A percentile compares a stretch with the other conserved stretches of the same genome.
Conservation (phyloP, 2,797 vertebrate species). For the Sphenodon punctatus region DNA sequence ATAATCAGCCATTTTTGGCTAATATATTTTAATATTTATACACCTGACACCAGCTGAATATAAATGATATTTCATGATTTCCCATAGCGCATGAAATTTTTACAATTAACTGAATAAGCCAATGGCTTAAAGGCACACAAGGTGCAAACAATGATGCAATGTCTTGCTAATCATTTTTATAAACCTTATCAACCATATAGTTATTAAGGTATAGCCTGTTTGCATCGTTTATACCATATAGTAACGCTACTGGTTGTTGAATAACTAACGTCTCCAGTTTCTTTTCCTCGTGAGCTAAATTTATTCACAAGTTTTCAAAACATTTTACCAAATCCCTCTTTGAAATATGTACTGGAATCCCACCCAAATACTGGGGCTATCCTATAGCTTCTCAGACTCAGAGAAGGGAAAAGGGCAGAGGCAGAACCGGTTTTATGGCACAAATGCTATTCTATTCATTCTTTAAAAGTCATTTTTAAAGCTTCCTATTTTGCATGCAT, state of each 20-base stretch:
- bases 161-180: conserved; percentile 76
- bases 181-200: conserved; percentile 76
- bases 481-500: rapidly evolving
- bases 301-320: conserved; percentile 61
- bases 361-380: conserved; percentile 57
- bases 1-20: conserved; percentile 78
- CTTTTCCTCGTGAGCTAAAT: conserved; percentile 61
- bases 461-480: conserved; percentile 15
- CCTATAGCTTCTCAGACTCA: conserved; percentile 39
- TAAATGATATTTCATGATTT: conserved; percentile 78
- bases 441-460: conserved; percentile 14
- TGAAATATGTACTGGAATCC: conserved; percentile 57
- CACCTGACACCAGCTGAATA: conserved; percentile 78
- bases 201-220: conserved; percentile 73
- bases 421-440: not conserved
- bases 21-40: conserved; percentile 86
- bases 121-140: conserved; percentile 75
- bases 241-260: conserved; percentile 70
- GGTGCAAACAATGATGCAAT: conserved; percentile 69
- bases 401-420: conserved; percentile 14
- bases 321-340: conserved; percentile 54
- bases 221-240: conserved; percentile 61
- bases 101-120: conserved; percentile 77
- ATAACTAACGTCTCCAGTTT: conserved; percentile 64
- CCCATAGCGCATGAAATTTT: conserved; percentile 77